These are phyloP conservation scores for Lutjanus erythropterus DNA, from an alignment of 2,113 vertebrate genomes.

Conservation along the genomic window DNA sequence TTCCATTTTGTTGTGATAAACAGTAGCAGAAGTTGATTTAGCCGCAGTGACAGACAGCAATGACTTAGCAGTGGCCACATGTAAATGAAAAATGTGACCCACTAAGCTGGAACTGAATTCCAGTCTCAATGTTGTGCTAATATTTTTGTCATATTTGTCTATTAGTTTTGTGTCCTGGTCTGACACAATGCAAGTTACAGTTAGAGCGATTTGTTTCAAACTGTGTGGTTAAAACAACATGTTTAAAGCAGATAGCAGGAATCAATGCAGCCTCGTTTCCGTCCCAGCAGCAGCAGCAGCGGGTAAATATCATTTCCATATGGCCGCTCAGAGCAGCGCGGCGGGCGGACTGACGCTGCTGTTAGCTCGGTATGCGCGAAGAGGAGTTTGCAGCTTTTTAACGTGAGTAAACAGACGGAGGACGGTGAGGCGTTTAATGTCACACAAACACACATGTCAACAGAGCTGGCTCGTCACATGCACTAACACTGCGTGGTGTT, in stretches of 20 bases:
- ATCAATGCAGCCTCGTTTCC: conserved; percentile 20
- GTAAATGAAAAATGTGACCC: not conserved
- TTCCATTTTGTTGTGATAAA: not conserved
- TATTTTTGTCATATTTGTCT: not conserved
- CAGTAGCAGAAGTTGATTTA: not conserved
- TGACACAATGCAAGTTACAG: not conserved
- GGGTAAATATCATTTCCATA: conserved; percentile 44
- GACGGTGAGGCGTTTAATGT: not conserved
- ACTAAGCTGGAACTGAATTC: not conserved
- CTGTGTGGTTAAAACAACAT: too few relatives aligned
- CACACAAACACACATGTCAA: conserved; percentile 16
- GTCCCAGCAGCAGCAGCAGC: conserved; percentile 7
- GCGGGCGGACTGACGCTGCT: not conserved
- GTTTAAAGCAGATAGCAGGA: not conserved
- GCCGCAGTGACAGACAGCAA: not conserved
- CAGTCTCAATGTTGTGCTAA: not conserved
- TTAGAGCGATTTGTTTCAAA: not conserved
- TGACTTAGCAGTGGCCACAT: not conserved
- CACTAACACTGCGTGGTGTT: not conserved
- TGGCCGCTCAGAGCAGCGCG: conserved; percentile 6
- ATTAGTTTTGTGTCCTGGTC: not conserved
- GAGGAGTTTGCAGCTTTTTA: not conserved
- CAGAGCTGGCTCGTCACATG: not conserved
- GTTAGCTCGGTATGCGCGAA: conserved; percentile 30
- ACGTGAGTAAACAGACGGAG: conserved; percentile 5